Base-by-base conservation (phyloP, 2,888 invertebrate species). In the Chloroclysta siterata region DNA sequence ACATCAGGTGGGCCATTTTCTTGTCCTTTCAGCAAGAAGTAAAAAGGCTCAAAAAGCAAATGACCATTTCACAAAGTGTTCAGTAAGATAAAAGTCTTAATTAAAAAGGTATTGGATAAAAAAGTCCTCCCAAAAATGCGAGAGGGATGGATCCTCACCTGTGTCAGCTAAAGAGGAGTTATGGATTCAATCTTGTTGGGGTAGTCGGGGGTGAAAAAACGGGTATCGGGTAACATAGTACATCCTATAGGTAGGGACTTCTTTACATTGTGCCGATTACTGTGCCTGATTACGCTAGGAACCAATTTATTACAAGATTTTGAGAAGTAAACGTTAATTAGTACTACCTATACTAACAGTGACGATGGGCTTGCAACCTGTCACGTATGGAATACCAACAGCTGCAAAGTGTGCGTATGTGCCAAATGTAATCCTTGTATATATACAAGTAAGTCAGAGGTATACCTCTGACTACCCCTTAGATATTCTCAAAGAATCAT, bases 121-220 rank as follows among this genome's bases (percentile, higher is more conserved):
- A 63, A 59, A 56, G 42, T 28, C 41, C 52, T 22, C 61, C 59
- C 60, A 39, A 47, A 66, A 68, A 64, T 62, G 60, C 54, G 58
- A 66, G 54, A 62, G 60, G 57, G 63, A 68, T 59, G 50, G 33
- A 14, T 46, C 46, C 58, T 67, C 70, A 72, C 71, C 74, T 72
- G 70, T 50, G 72, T 54, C 67, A 52, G 44, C 50, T 69, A 69
- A 73, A 63, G 60, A 71, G 70, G 57, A 74, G 70, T 69, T 66
- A 69, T 62, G 69, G 50, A 52, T 69, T 60, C 64, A 69, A 69
- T 69, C 66, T 66, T 41, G 62, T 17, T 52, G 57, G 66, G 52
- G 57, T 52, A 47, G 61, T 51, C 51, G 51, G 44, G 62, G 63
- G 52, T 60, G 58, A 58, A 67, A 57, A 65, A 60, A 53, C 52